phyloP scores from a whole-genome alignment of 2,113 vertebrate species.

The Tretioscincus oriximinensis region DNA sequence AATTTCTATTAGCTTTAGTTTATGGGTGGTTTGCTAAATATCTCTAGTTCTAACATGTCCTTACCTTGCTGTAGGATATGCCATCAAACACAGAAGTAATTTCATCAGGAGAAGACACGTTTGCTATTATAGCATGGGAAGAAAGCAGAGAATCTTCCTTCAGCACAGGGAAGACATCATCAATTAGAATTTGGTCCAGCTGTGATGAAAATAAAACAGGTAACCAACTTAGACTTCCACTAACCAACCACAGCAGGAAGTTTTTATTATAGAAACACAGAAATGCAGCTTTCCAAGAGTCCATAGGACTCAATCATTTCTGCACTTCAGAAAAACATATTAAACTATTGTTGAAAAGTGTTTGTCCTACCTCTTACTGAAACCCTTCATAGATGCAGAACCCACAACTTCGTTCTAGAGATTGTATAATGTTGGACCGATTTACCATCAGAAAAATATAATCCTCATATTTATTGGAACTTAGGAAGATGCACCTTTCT shows the following conservation, averaged over 20 bases:
- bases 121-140: slow-evolving; percentile 90
- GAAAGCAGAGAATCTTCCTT: slow-evolving; percentile 87
- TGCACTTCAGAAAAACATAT: no score
- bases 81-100: slow-evolving; percentile 97
- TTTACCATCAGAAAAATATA: no score
- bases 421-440: no score
- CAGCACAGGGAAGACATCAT: slow-evolving; percentile 90
- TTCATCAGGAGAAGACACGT: slow-evolving; percentile 86
- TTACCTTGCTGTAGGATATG: slow-evolving; percentile 96
- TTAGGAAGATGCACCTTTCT: no score
- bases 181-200: slow-evolving; percentile 87
- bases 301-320: no score
- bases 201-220: slow-evolving; percentile 59
- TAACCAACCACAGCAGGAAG: neutral
- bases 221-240: neutral
- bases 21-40: neutral
- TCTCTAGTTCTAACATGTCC: neutral
- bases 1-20: neutral
- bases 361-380: no score
- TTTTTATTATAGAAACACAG: neutral
- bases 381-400: no score
- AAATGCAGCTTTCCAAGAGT: no score
- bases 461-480: no score
- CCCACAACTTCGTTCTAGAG: no score
- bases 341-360: no score